A percentile compares a stretch with the other conserved stretches of the same genome.
Evolutionary conservation across 2,113 vertebrate species (phyloP).

Genomic region (Megaceryle maxima): DNA sequence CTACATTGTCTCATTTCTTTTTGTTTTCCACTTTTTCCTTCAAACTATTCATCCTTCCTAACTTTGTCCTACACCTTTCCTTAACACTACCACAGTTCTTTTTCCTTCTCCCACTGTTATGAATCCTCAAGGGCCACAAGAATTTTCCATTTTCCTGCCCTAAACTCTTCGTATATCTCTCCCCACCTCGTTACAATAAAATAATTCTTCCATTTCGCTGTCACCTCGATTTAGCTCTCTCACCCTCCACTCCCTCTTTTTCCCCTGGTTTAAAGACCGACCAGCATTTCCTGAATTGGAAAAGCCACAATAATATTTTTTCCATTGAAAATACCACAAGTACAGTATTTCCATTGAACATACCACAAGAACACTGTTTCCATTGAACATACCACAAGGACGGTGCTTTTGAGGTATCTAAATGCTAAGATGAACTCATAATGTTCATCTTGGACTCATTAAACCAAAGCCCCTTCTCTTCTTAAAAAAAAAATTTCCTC

Average conservation of each 20-base stretch:
- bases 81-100: neutral
- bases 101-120: constrained; percentile 54
- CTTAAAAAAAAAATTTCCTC: constrained; percentile 19
- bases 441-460: constrained; percentile 80
- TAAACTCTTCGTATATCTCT: constrained; percentile 18
- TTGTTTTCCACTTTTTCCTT: neutral
- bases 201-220: constrained; percentile 63
- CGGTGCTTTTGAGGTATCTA: constrained; percentile 78
- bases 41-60: neutral
- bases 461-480: constrained; percentile 62
- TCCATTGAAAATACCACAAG: constrained; percentile 72
- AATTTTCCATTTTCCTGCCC: constrained; percentile 49
- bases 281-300: constrained; percentile 74
- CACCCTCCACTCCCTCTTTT: constrained; percentile 56
- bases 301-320: constrained; percentile 70
- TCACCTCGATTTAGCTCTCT: constrained; percentile 62
- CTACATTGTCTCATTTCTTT: fast-evolving
- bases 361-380: constrained; percentile 79
- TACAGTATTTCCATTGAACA: constrained; percentile 77
- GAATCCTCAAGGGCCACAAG: constrained; percentile 65
- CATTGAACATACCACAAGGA: constrained; percentile 73
- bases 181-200: constrained; percentile 51
- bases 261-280: constrained; percentile 58
- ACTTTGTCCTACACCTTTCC: constrained; percentile 9
- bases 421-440: constrained; percentile 75